Conservation (phyloP, 2,888 invertebrate genomes). For the Elmis aenea region DNA sequence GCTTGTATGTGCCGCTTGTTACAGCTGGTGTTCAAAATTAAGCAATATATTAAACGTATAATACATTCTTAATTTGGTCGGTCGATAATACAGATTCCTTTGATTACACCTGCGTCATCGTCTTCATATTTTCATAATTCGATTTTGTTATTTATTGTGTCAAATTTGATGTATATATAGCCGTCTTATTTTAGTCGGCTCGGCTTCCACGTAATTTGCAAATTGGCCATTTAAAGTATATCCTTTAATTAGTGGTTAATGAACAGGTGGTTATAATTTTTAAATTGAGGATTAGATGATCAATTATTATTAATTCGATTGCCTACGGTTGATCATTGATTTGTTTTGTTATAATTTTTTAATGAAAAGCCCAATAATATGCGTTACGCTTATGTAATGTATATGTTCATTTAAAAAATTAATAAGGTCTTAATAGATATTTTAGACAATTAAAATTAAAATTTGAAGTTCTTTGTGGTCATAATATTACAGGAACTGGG, state of each 20-base stretch:
- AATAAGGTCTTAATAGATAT: no score
- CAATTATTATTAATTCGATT: no score
- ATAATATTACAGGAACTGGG: no score
- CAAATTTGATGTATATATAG: slow-evolving; percentile 16
- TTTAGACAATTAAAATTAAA: no score
- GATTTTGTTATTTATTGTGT: slow-evolving; percentile 18
- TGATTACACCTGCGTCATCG: slow-evolving; percentile 21
- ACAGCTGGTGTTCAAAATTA: slow-evolving; percentile 12
- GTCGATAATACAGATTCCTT: slow-evolving; percentile 17
- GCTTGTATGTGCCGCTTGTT: slow-evolving; percentile 10
- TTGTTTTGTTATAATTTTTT: no score
- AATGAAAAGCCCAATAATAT: no score
- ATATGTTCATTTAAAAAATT: no score
- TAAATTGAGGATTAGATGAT: slow-evolving; percentile 16
- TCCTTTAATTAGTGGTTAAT: slow-evolving; percentile 11
- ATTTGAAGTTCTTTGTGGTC: no score
- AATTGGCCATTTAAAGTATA: slow-evolving; percentile 11
- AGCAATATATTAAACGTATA: slow-evolving; percentile 18
- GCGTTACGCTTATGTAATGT: no score
- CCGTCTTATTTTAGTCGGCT: slow-evolving; percentile 6
- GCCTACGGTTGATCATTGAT: no score
- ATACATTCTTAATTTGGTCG: slow-evolving; percentile 19
- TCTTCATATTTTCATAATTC: slow-evolving; percentile 19
- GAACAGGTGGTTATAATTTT: slow-evolving; percentile 11
- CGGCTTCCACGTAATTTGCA: slow-evolving; percentile 15